Base-by-base conservation (phyloP, 2,113 vertebrate genomes). In the Cynoglossus semilaevis region DNA sequence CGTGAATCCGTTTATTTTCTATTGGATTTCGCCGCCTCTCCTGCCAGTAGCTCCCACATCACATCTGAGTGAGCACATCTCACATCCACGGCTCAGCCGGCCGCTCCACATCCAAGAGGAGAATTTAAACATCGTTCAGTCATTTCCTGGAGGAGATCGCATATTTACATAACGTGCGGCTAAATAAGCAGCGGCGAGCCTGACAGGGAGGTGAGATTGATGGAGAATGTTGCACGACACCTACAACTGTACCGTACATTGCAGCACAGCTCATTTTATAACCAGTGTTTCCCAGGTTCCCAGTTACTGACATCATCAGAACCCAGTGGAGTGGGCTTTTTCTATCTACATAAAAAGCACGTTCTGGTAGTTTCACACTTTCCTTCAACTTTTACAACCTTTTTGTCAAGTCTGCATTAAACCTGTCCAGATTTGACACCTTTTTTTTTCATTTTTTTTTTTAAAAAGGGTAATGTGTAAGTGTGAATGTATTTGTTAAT, bases 131-230 rank as follows among this genome's bases (percentile, higher is more conserved):
- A 74, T 81, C 67, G 77, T 6, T 69, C 67, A 57, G 14, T 13
- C 58, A 56, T 47, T 68, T 63, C 43, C 63, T 58, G 47, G 61
- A 37, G 48, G 48, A 69, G 69, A 63, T 54, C 51, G 8, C 40
- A 54, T 67, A 76, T 78, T 80, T 81, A 72, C 69, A 80, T 81
- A 81, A 81, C 57, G 67, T 22, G 43, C 38, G 1, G 62, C 50
- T 73, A 45, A 55, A 81, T 51, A 63, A 63, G 70, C 57, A 77
- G 47, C 55, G 34, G 50, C 64, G 62, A 56, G 63, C 65, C 64
- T 70, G 49, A 62, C 64, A 76, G 70, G 64, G 80, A 79, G 75
- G 56, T 51, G 54, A 77, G 75, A 76, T 65, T 67, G 70, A 81
- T 68, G 40, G 60, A 58, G 50, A 72, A 74, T 79, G 54, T n/a